Conservation (phyloP, 2,113 vertebrate species). For the Rhynchomys soricoides region DNA sequence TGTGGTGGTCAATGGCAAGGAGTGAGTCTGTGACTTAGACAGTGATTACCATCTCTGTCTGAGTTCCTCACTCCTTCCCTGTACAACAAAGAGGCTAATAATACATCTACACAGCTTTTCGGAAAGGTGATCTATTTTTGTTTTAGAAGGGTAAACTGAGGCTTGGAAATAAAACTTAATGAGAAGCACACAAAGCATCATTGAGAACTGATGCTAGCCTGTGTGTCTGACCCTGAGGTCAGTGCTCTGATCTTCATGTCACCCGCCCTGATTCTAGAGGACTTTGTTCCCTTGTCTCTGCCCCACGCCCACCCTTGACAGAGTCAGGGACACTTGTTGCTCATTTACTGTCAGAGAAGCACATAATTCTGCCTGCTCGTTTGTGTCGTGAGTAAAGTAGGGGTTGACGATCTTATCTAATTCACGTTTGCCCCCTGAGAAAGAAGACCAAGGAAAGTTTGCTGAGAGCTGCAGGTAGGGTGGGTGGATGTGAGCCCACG, state of each 20-base stretch:
- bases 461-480: background rate
- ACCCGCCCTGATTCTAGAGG: background rate
- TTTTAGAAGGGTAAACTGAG: background rate
- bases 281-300: background rate
- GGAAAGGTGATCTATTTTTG: background rate
- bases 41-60: background rate
- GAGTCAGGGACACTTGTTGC: background rate
- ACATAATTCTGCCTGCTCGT: background rate
- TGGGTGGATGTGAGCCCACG: background rate
- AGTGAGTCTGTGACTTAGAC: background rate
- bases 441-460: background rate
- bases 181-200: background rate
- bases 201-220: background rate
- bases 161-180: background rate
- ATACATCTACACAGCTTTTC: background rate
- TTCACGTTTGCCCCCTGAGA: background rate
- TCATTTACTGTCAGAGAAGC: background rate
- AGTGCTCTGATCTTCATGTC: too few species aligned
- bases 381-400: background rate
- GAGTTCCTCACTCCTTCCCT: background rate
- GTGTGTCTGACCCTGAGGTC: background rate
- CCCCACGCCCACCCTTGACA: background rate
- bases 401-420: background rate
- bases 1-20: rapidly evolving
- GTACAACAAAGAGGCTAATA: background rate